phyloP scores from a whole-genome alignment of 2,888 invertebrate genomes.

The Megamerina dolium region DNA sequence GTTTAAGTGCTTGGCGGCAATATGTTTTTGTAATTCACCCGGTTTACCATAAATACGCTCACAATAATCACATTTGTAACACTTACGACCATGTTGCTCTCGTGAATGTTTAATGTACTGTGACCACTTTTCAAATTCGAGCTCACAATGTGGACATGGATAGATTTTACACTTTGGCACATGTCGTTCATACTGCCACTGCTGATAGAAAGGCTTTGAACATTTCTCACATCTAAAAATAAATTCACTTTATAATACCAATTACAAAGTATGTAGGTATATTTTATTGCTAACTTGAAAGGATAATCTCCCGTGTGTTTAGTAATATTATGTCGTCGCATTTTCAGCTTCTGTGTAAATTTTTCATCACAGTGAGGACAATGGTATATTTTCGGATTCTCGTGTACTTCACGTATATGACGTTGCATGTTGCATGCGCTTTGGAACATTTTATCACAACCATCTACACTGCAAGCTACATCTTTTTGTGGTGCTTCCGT shows the following conservation, averaged over 20 bases:
- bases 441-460: constrained; percentile 52
- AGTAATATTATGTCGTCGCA: constrained; percentile 54
- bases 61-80: constrained; percentile 53
- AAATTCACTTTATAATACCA: neutral
- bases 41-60: constrained; percentile 51
- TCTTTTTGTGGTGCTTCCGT: constrained; percentile 22
- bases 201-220: constrained; percentile 50
- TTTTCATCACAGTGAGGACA: constrained; percentile 52
- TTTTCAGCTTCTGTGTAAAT: constrained; percentile 56
- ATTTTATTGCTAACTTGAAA: constrained; percentile 21
- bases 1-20: constrained; percentile 34
- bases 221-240: constrained; percentile 55
- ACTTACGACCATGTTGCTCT: constrained; percentile 48
- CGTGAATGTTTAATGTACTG: constrained; percentile 35
- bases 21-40: constrained; percentile 51
- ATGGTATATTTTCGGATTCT: constrained; percentile 47
- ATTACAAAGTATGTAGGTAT: neutral
- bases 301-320: constrained; percentile 52
- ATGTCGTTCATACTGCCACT: constrained; percentile 52
- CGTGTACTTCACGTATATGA: constrained; percentile 54
- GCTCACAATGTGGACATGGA: constrained; percentile 50
- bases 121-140: constrained; percentile 37
- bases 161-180: constrained; percentile 35
- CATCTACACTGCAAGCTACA: constrained; percentile 32
- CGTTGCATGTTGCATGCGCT: constrained; percentile 55